These are phyloP conservation scores for Lysiphlebus fabarum DNA, from an alignment of 1,140 invertebrate species.

Conservation along the genomic window DNA sequence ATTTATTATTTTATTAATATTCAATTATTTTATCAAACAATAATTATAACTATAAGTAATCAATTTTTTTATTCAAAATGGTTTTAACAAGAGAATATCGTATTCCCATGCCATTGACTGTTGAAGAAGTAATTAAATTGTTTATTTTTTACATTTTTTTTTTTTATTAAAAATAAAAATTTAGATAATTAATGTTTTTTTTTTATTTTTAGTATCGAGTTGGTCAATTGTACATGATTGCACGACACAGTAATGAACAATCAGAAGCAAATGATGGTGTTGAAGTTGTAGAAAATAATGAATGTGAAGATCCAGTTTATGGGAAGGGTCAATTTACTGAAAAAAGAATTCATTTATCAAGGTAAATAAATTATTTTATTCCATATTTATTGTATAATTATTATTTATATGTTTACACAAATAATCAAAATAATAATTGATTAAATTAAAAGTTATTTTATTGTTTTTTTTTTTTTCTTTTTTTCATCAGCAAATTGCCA, in stretches of 20 bases:
- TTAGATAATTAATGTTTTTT: constrained; percentile 15
- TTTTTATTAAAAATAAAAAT: constrained; percentile 27
- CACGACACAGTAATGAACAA: constrained; percentile 87
- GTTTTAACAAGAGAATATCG: constrained; percentile 85
- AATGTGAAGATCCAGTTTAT: constrained; percentile 74
- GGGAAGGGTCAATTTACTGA: constrained; percentile 87
- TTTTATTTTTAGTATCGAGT: constrained; percentile 71
- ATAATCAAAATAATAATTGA: too few relatives aligned
- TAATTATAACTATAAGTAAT: too few relatives aligned
- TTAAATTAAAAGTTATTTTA: constrained; percentile 1
- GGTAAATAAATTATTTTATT: constrained; percentile 55
- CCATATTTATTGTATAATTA: neutral
- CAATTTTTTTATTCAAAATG: constrained; percentile 51
- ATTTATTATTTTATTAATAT: too few relatives aligned
- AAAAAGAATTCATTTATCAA: constrained; percentile 87
- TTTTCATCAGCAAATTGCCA: constrained; percentile 72
- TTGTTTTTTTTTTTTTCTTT: constrained; percentile 27
- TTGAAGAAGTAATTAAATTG: constrained; percentile 72
- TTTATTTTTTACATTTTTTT: constrained; percentile 20
- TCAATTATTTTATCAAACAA: too few relatives aligned
- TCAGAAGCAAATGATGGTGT: constrained; percentile 88
- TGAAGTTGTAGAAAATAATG: constrained; percentile 81
- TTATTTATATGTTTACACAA: constrained; percentile 1
- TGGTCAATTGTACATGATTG: constrained; percentile 93
- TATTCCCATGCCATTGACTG: constrained; percentile 87